These are phyloP conservation scores for Drosophila mimica DNA, from an alignment of 2,888 invertebrate genomes.

Conservation along the genomic window DNA sequence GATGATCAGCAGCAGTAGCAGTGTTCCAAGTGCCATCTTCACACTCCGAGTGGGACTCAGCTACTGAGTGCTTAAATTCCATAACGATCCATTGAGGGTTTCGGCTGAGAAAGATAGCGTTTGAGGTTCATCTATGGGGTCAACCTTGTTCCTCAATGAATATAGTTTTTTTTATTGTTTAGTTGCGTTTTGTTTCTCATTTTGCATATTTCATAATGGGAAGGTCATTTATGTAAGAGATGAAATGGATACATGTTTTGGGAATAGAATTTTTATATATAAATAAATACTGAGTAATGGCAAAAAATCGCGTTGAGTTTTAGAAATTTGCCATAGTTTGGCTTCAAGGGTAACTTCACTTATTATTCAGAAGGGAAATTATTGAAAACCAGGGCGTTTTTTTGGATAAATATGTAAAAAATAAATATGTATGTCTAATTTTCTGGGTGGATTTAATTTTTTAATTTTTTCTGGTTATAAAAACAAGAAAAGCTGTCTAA, in stretches of 20 bases:
- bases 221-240: neutral
- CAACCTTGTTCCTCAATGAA: constrained; percentile 42
- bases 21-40: constrained; percentile 45
- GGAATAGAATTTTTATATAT: neutral
- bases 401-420: neutral
- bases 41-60: neutral
- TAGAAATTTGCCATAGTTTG: neutral
- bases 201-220: constrained; percentile 1
- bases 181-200: neutral
- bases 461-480: too few species aligned
- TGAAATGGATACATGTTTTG: neutral
- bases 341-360: neutral
- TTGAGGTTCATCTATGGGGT: constrained; percentile 35
- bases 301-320: neutral
- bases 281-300: neutral
- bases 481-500: too few species aligned
- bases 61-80: constrained; percentile 12
- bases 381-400: neutral
- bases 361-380: neutral
- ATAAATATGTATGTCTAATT: too few species aligned
- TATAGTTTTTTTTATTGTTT: constrained; percentile 15
- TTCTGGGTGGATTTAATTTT: too few species aligned
- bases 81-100: constrained; percentile 7
- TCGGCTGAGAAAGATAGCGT: constrained; percentile 5
- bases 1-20: constrained; percentile 36